These are phyloP conservation scores for Eilema griseolum DNA, from an alignment of 2,888 invertebrate species.

Conservation along the genomic window DNA sequence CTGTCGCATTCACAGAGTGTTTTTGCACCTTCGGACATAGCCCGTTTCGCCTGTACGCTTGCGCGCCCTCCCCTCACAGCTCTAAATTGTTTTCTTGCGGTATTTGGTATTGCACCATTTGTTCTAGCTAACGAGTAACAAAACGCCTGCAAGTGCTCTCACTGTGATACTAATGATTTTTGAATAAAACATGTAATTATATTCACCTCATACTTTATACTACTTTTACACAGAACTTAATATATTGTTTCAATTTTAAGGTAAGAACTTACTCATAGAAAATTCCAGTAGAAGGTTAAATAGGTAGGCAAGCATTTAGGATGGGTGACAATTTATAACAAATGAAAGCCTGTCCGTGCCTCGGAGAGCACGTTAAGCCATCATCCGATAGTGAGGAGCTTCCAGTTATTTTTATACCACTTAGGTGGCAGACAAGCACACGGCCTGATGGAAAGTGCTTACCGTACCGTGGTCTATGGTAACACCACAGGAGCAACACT, in stretches of 20 bases:
- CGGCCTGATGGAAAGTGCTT: too few species aligned
- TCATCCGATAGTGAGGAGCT: too few species aligned
- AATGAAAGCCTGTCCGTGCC: too few species aligned
- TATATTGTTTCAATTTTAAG: not conserved
- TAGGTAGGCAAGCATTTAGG: too few species aligned
- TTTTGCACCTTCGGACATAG: constrained; percentile 72
- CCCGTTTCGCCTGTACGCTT: constrained; percentile 28
- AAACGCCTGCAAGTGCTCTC: constrained; percentile 41
- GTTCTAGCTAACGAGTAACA: constrained; percentile 64
- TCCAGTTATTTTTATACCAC: too few species aligned
- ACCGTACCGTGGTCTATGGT: too few species aligned
- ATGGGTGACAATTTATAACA: too few species aligned
- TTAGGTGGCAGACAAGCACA: too few species aligned
- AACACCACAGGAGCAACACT: too few species aligned
- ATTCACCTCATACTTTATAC: not conserved
- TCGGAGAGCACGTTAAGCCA: too few species aligned
- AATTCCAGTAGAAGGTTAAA: not conserved
- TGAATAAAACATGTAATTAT: constrained; percentile 6
- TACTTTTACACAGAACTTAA: not conserved
- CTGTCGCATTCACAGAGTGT: constrained; percentile 81
- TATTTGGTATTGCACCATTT: constrained; percentile 60
- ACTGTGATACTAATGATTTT: constrained; percentile 35
- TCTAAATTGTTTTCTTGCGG: constrained; percentile 82
- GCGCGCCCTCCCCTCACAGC: constrained; percentile 55
- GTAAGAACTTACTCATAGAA: not conserved